phyloP scores from a whole-genome alignment of 2,113 vertebrate genomes.

The Motacilla tschutschensis region DNA sequence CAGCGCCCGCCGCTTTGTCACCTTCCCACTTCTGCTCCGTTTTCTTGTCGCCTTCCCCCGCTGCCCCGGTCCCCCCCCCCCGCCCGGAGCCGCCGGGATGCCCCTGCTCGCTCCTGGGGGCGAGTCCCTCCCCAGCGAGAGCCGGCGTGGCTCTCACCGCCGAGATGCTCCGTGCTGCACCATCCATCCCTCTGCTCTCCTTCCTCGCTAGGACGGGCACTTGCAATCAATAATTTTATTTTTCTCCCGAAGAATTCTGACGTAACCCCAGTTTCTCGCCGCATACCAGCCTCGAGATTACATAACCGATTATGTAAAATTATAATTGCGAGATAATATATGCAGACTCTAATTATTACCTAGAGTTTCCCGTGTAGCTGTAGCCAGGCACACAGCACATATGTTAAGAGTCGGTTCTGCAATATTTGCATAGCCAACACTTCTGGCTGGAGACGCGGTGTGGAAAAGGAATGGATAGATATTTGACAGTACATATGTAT shows the following conservation, averaged over 20 bases:
- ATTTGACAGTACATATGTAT: slow-evolving; percentile 56
- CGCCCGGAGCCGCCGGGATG: not conserved
- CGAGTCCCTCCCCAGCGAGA: not conserved
- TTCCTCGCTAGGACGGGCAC: slow-evolving; percentile 37
- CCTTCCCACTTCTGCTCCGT: slow-evolving; percentile 50
- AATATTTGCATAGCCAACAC: slow-evolving; percentile 11
- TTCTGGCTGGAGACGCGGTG: not conserved
- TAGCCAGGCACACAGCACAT: not conserved
- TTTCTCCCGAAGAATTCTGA: slow-evolving; percentile 58
- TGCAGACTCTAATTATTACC: slow-evolving; percentile 27
- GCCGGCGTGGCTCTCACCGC: not conserved
- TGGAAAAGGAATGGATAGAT: slow-evolving; percentile 33
- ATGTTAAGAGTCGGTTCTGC: not conserved
- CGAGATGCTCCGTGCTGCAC: not conserved
- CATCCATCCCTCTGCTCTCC: not conserved
- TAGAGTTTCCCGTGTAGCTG: not conserved
- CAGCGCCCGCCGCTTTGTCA: slow-evolving; percentile 75
- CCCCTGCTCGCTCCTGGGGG: not conserved
- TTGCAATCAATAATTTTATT: slow-evolving; percentile 28
- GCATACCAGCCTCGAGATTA: slow-evolving; percentile 40
- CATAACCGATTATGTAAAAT: slow-evolving; percentile 46
- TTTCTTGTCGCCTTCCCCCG: not conserved
- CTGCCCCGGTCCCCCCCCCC: not conserved
- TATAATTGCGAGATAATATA: slow-evolving; percentile 26
- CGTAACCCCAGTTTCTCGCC: not conserved